Evolutionary conservation across 2,113 vertebrate genomes (phyloP), one percentile per base, ranked within the genome.

Genomic region (Rousettus leschenaultii): DNA sequence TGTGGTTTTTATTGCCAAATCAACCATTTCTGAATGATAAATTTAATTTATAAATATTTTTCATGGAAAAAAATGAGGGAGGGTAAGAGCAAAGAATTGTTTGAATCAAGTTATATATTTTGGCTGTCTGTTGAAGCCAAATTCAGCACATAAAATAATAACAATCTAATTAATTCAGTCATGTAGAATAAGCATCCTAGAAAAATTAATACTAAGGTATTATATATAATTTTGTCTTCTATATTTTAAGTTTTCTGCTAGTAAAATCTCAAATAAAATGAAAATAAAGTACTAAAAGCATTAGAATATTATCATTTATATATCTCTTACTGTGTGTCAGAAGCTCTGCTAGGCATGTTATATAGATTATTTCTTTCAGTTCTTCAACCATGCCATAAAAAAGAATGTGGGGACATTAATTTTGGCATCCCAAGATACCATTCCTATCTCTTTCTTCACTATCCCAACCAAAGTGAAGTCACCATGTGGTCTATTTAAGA

Each of bases 11-110:
- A 45, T 40, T 77, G 40, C 24, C 70, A 95, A 78, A 53, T 73
- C 21, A 89, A 71, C 26, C 68, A 33, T n/a, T 87, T 40, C 38
- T 45, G 30, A 84, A 57, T 63, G 35, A 70, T 53, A 91, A 51
- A 74, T 70, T 92, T 83, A 68, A 87, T 68, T 77, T 73, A 55
- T 70, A 89, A 89, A 78, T 45, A 75, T 63, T 70, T 95, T 88
- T 91, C 38, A 78, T 66, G 26, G 33, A 0, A 38, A 84, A 59
- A 65, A 53, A 40, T 22, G 21, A 92, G 6, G n/a, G 35, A 35
- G 2, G 14, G 57, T 70, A 30, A 71, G 16, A 74, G 12, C 3
- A 86, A 95, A 80, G 5, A 59, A 33, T 55, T 74, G 14, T 26
- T 93, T 63, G 57, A 95, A 57, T 24, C 51, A 94, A 96, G n/a